Evolutionary conservation across 2,113 vertebrate genomes (phyloP).

Genomic region (Bambusicola thoracicus): DNA sequence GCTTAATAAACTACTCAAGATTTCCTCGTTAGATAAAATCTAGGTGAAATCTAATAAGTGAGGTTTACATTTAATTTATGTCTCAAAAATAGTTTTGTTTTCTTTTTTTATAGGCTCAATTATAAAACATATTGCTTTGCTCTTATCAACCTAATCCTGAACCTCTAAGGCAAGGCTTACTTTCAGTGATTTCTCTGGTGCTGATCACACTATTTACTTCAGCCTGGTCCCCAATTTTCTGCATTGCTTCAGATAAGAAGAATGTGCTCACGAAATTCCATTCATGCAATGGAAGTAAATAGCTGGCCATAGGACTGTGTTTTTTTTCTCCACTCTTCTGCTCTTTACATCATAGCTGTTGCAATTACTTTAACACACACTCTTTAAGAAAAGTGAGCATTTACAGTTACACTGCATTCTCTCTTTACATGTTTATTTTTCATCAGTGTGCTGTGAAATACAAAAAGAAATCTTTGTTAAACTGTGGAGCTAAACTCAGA

Average conservation of each 20-base stretch:
- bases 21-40: background rate
- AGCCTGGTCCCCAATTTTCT: background rate
- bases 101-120: background rate
- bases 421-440: background rate
- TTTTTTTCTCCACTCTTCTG: background rate
- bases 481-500: background rate
- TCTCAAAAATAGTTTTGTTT: slow-evolving; percentile 11
- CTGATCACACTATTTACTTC: background rate
- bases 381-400: background rate
- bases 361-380: accelerated
- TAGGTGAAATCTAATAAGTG: background rate
- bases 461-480: background rate
- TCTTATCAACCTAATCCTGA: background rate
- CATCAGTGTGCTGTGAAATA: background rate
- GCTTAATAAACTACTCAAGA: background rate
- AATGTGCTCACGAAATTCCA: background rate
- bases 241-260: background rate
- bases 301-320: background rate
- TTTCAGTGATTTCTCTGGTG: background rate
- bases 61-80: background rate
- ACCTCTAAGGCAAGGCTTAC: background rate
- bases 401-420: background rate
- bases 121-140: background rate
- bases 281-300: background rate
- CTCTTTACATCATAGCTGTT: background rate